Conservation (phyloP, 1,140 invertebrate genomes). For the Drosophila bipectinata region DNA sequence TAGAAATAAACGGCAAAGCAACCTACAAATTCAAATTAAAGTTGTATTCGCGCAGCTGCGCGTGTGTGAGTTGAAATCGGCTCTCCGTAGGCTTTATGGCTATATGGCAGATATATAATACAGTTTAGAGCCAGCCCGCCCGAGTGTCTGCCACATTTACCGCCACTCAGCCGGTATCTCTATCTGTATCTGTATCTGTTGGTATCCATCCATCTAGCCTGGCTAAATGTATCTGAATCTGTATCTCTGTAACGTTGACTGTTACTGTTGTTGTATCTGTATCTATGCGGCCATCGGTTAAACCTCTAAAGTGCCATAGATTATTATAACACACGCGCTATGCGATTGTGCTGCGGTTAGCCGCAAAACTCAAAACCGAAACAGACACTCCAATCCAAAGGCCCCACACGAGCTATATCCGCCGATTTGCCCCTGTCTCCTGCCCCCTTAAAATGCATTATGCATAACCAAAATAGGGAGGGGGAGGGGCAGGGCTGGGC, state of each 20-base stretch:
- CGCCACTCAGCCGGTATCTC: conserved; percentile 28
- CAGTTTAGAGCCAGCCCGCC: conserved; percentile 52
- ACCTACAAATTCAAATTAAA: conserved; percentile 65
- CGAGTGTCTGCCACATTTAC: conserved; percentile 46
- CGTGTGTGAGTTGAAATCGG: conserved; percentile 12
- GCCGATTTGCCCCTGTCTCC: not conserved
- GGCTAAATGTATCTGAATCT: conserved; percentile 34
- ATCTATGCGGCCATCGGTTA: conserved; percentile 55
- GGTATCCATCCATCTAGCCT: conserved; percentile 34
- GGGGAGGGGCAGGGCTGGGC: not conserved
- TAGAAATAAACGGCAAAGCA: conserved; percentile 67
- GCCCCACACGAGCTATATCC: conserved; percentile 40
- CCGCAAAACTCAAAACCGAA: conserved; percentile 58
- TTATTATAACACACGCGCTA: conserved; percentile 62
- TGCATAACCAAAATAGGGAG: conserved; percentile 28
- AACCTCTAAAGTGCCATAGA: conserved; percentile 65
- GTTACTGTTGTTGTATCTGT: conserved; percentile 19
- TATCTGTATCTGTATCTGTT: conserved; percentile 13
- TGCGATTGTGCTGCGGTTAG: conserved; percentile 57
- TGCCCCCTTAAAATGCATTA: conserved; percentile 19
- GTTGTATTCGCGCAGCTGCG: conserved; percentile 59
- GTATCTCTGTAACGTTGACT: conserved; percentile 22
- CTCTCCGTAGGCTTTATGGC: conserved; percentile 45
- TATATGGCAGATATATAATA: conserved; percentile 46
- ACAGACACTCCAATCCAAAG: conserved; percentile 28